Conservation (phyloP, 2,797 vertebrate genomes). For the Todus mexicanus region DNA sequence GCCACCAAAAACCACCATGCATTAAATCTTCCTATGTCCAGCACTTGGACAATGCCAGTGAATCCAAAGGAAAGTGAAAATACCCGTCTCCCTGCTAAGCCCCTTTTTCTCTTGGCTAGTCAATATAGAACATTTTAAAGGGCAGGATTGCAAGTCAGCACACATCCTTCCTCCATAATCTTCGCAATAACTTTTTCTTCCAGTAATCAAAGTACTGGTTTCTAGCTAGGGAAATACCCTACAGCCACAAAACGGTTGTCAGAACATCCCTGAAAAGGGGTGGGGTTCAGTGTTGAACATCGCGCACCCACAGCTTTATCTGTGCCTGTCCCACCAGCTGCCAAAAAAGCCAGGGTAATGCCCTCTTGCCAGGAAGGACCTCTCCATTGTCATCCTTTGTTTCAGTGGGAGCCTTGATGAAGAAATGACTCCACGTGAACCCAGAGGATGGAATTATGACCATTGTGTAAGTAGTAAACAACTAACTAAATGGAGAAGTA, state of each 20-base stretch:
- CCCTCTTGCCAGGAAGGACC: not conserved
- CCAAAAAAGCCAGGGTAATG: not conserved
- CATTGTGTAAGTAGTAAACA: not conserved
- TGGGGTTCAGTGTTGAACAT: not conserved
- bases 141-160: not conserved
- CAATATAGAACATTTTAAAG: not conserved
- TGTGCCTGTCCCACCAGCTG: not conserved
- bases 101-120: not conserved
- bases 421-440: not conserved
- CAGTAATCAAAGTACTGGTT: not conserved
- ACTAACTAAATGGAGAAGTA: not conserved
- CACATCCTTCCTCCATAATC: not conserved
- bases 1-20: not conserved
- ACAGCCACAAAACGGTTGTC: not conserved
- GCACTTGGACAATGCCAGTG: not conserved
- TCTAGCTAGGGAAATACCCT: not conserved
- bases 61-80: not conserved
- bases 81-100: not conserved
- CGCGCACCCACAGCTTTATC: not conserved
- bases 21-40: not conserved
- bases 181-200: not conserved
- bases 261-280: not conserved
- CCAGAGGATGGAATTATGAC: not conserved
- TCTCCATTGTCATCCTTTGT: not conserved
- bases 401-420: rapidly evolving